Evolutionary conservation across 1,140 invertebrate genomes (phyloP), one percentile per base, ranked within the genome.

Genomic region (Pemphigus obesinymphae): DNA sequence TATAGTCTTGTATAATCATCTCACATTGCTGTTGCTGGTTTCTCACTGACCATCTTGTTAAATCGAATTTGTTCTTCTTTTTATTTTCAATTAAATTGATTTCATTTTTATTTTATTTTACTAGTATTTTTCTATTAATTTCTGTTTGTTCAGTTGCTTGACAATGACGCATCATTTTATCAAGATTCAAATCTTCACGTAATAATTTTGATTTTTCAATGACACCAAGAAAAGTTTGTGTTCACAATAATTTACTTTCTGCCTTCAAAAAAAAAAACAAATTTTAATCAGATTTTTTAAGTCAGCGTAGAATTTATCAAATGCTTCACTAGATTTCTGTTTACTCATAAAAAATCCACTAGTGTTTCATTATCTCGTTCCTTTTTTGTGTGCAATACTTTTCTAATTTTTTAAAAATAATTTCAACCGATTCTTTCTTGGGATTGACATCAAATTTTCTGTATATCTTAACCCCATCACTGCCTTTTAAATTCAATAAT

Each of bases 221-320:
- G 1, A 70, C 3, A 11, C 66, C 66, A 26, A 70, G 8, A 8
- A 68, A 2, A 0, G 26, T 70, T 23, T 70, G 37, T 5, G n/a
- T 70, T n/a, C n/a, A 37, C 10, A 70, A 70, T 1, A 70, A 43
- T 26, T 15, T 43, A 0, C 43, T 23, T 29, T 70, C n/a, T 7
- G 11, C 13, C 7, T 11, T 0, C 7, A n/a, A n/a, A 8, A 2
- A 26, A 43, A 45, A 3, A 1, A 17, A 43, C 40, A 45, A 45
- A 2, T 23, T 43, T 40, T 43, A 11, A 70, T 43, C 3, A 70
- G 13, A 43, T 40, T 11, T 84, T 75, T 80, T 88, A 87, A 86
- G 73, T 82, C 50, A 58, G 83, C 48, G 84, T 84, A 20, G 73
- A 85, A 82, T 83, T 66, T 40, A 86, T 86, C 23, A 86, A 86